Base-by-base conservation (phyloP, 2,797 vertebrate species). In the Cynopterus sphinx region DNA sequence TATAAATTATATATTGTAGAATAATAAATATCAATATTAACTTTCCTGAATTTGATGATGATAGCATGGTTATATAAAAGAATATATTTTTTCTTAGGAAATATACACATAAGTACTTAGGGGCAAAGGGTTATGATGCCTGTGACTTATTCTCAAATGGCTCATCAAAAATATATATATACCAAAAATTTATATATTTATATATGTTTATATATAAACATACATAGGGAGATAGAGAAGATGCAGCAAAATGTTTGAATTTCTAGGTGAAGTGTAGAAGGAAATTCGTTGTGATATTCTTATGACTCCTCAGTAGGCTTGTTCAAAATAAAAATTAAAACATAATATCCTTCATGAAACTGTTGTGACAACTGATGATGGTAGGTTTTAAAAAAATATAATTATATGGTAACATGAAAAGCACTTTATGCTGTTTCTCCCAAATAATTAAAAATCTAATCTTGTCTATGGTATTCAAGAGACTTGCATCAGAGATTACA, bases 281-380 rank as follows among this genome's bases (percentile, higher is more conserved):
- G 17, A 82, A 53, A 67, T 53, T 57, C 10, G 46, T 10, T 57
- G 13, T 65, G 13, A 55, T 46, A 55, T 74, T 94, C 91, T 83
- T 68, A 75, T 21, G 21, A 77, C 49, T 77, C 39, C 83, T 89
- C 10, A 9, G 26, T 49, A 74, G 31, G 73, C 2, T 10, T 31
- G 55, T 86, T 49, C 39, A 92, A 15, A 91, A 71, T 79, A 73
- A 79, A 73, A 79, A 79, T 79, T 79, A 49, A 94, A 85, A 87
- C 41, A 53, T 12, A 46, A 28, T 55, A n/a, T 65, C 65, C 61
- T 79, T 91, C n/a, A 86, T 65, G 82, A 73, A 65, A 65, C 55
- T 31, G 10, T 43, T 33, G 2, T 67, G 28, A 46, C 39, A 77
- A 51, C 26, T 82, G 49, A 74, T 24, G 68, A 57, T 31, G 28